Base-by-base conservation (phyloP, 2,113 vertebrate species). In the Odontesthes bonariensis region DNA sequence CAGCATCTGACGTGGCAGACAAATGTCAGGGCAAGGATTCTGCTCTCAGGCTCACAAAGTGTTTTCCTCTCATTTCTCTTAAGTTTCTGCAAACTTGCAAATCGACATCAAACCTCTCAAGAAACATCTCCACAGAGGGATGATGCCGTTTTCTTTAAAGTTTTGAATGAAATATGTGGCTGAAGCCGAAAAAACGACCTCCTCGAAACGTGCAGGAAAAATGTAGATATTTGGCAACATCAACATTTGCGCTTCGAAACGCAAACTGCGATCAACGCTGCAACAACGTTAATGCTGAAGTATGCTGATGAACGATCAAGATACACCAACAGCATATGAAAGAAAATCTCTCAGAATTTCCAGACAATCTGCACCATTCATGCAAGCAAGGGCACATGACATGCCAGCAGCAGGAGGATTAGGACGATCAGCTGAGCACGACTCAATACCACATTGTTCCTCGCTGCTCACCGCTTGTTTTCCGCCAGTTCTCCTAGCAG, bases 401-500 rank as follows among this genome's bases (percentile, higher is more conserved):
- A 77, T 13, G 87, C 85, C 79, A 77, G 86, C 88, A 86, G 89
- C 88, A 66, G 71, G 47, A 71, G 90, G 92, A 93, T 94, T 92
- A 92, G 88, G 59, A 73, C 73, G 49, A 93, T 94, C 93, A 93
- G 92, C 91, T 91, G 93, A 92, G 90, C 62, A 40, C 64, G 23
- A 75, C 89, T 94, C 91, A 95, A 90, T 92, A 85, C 82, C 56
- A 83, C 93, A 93, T 93, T 94, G 93, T 94, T 93, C 89, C 85
- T 77, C 42, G 22, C 83, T 79, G 88, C 83, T 90, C 78, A 61
- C 83, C 61, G 70, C 82, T 89, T 88, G 82, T 85, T 88, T 89
- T 86, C 60, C 86, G 83, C 70, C 76, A 76, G 42, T 86, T 81
- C 77, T 85, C 63, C 55, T 68, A 64, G 75, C 81, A 82, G 87